Evolutionary conservation across 2,113 vertebrate species (phyloP), one percentile per base, ranked within the genome.

Genomic region (Cebidichthys violaceus): DNA sequence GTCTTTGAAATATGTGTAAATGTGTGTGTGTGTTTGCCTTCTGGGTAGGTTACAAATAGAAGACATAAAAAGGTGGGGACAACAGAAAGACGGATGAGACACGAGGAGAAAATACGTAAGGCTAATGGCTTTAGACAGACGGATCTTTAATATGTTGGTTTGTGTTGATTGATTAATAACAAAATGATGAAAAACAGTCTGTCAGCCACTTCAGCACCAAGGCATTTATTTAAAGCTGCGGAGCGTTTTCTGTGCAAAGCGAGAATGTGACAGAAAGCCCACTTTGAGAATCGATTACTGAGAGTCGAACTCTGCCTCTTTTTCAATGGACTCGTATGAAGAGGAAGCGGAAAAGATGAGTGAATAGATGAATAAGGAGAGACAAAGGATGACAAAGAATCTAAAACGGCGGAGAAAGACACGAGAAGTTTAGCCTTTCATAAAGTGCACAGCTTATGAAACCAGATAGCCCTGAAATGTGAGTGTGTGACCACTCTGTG

Each of bases 391-490:
- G 80, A 92, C 83, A 93, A 86, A 86, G 91, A 81, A 14, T 80
- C 70, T 83, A 68, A 91, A 92, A 87, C 75, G 45, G 70, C 20
- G 72, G 70, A 83, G 82, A 90, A 92, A 90, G 89, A 90, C 83
- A 82, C 39, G 88, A 86, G 86, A 77, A 90, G 74, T 86, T 77
- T 13, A 72, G 76, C 74, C 89, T 92, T 93, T 93, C 79, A 94
- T 83, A 77, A 83, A 83, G 82, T 76, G 81, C 88, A 59, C 79
- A 74, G 89, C 88, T 91, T 90, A 90, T 91, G 92, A 93, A 92
- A 94, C 78, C 43, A 27, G 89, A 93, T 89, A 89, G 82, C 78
- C 31, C 90, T 94, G 93, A 93, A 94, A 92, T 91, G 82, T 88
- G 91, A 91, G 90, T 92, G 87, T 88, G 88, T 81, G 87, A 89